These are phyloP conservation scores for Drosophila emarginata DNA, from an alignment of 2,888 invertebrate genomes.

Conservation along the genomic window DNA sequence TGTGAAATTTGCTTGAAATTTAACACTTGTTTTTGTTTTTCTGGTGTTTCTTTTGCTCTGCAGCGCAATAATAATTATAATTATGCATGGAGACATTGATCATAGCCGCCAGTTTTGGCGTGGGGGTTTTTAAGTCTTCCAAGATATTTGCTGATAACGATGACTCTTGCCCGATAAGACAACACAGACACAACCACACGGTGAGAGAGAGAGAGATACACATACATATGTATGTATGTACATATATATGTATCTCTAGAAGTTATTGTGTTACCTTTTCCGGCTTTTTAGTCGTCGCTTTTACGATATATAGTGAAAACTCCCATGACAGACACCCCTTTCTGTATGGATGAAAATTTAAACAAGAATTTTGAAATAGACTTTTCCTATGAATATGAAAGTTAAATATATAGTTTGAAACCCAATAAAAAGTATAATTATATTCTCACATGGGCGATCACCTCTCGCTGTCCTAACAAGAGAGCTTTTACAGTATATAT, in stretches of 20 bases:
- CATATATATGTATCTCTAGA: constrained; percentile 23
- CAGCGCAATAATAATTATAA: constrained; percentile 35
- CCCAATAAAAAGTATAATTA: too few species aligned
- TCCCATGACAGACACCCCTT: too few species aligned
- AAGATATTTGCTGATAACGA: constrained; percentile 67
- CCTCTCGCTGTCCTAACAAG: too few species aligned
- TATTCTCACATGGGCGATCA: too few species aligned
- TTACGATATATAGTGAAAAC: constrained; percentile 6
- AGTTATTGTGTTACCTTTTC: constrained; percentile 44
- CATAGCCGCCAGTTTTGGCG: constrained; percentile 17
- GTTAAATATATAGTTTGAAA: too few species aligned
- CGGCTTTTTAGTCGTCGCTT: constrained; percentile 9
- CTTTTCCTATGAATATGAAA: too few species aligned
- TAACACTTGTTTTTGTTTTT: constrained; percentile 29
- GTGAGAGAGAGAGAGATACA: not conserved
- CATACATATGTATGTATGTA: not conserved
- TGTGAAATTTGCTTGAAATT: constrained; percentile 42
- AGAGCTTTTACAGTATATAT: not conserved
- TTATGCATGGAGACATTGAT: constrained; percentile 34
- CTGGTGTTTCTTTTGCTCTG: not conserved
- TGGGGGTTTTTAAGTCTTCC: constrained; percentile 37
- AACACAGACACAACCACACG: constrained; percentile 26
- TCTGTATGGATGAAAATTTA: too few species aligned
- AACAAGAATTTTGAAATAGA: too few species aligned
- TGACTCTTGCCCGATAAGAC: constrained; percentile 55